Evolutionary conservation across 2,888 invertebrate species (phyloP).

Genomic region (Cybosia mesomella): DNA sequence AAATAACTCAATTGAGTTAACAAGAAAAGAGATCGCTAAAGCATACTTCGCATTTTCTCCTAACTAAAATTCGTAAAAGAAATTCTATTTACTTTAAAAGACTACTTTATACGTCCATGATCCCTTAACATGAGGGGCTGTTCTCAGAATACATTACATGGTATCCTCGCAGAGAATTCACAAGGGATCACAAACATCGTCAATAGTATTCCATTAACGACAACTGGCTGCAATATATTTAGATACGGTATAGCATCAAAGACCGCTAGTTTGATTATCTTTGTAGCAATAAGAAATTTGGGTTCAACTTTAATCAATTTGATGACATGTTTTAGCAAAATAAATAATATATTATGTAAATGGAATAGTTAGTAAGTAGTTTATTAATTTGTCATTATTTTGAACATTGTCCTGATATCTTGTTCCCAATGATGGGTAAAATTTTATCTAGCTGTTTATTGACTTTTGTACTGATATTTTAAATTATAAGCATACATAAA

Average conservation of each 20-base stretch:
- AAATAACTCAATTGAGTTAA: not conserved
- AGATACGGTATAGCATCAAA: not conserved
- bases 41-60: not conserved
- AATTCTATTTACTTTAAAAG: not conserved
- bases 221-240: not conserved
- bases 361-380: no score
- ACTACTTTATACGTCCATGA: not conserved
- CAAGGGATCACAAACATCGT: not conserved
- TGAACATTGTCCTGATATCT: no score
- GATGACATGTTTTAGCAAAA: no score
- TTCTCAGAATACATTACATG: constrained; percentile 8
- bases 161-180: constrained; percentile 3
- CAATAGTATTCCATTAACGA: constrained; percentile 17
- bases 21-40: not conserved
- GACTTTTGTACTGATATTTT: no score
- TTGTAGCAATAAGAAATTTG: not conserved
- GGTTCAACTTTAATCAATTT: no score
- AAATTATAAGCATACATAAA: no score
- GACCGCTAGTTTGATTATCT: not conserved
- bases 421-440: no score
- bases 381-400: no score
- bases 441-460: no score
- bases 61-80: not conserved
- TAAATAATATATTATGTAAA: no score
- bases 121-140: not conserved